Conservation (phyloP, 2,113 vertebrate genomes). For the Anarhynchus alexandrinus region DNA sequence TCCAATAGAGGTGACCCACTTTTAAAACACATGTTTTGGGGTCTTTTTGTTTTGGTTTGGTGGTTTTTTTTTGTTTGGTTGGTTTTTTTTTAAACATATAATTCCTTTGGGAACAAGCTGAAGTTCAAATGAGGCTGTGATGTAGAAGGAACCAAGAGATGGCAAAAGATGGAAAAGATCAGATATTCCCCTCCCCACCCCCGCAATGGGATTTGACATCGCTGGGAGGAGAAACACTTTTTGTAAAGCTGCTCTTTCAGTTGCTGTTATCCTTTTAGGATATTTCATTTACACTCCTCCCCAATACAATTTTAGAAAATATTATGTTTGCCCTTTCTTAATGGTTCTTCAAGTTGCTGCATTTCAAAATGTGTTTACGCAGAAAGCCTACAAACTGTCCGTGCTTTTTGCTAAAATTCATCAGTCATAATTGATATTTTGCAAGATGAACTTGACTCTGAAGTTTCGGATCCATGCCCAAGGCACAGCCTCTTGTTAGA, state of each 20-base stretch:
- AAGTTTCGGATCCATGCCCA: background rate
- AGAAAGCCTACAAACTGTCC: background rate
- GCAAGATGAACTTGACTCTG: background rate
- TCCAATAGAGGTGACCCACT: background rate
- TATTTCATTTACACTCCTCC: background rate
- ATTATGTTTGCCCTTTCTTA: background rate
- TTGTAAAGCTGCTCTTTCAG: background rate
- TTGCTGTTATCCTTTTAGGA: background rate
- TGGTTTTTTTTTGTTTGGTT: too few species aligned
- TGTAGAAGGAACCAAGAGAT: background rate
- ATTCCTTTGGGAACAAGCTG: background rate
- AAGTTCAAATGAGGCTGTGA: background rate
- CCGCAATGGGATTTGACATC: background rate
- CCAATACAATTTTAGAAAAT: background rate
- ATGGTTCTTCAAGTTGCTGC: background rate
- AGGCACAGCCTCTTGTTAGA: background rate
- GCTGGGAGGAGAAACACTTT: background rate
- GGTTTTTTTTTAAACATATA: background rate
- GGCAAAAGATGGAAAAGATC: background rate
- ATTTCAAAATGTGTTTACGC: background rate
- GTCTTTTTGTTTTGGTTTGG: too few species aligned
- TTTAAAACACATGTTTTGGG: background rate
- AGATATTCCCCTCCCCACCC: fast-evolving
- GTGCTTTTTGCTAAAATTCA: background rate
- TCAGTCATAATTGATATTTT: background rate